Evolutionary conservation across 2,113 vertebrate genomes (phyloP), one percentile per base, ranked within the genome.

Genomic region (Microtus montanus): DNA sequence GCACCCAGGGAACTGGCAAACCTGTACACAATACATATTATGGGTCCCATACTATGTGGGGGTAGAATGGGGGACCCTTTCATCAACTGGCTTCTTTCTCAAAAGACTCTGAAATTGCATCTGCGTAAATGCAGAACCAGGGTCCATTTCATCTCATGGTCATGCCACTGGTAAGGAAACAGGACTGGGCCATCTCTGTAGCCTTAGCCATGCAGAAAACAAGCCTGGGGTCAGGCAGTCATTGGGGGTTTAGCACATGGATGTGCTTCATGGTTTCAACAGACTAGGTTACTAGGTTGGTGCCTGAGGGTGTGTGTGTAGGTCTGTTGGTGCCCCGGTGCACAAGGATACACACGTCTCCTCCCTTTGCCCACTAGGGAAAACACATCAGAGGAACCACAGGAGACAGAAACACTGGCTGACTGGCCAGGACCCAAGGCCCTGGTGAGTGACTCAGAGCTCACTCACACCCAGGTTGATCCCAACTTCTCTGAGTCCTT

Each of bases 241-340:
- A 41, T 28, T 8, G 2, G 24, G 54, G 5, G 10, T 24, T 30
- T 5, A 24, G 47, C 44, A 71, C 14, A 49, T 1, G 44, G 14
- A 0, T 63, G 26, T 33, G 20, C 78, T 41, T 41, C 78, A 44
- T 49, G 78, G 64, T 26, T 58, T 15, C 49, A 24, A 20, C 20
- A 83, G 68, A 33, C n/a, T 41, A 63, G 49, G 30, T 38, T 24
- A 33, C n/a, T 41, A 63, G 49, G 30, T 38, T 24, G 64, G 17
- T 70, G 4, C 15, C 9, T 0, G 22, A 28, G n/a, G 4, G 7
- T 30, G 38, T 1, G 70, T 4, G 33, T 15, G 52, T 6, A 41
- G 14, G 30, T 79, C 77, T 79, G 64, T 24, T 61, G 30, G 52
- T 33, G 33, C 22, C 24, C 38, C 28, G 38, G n/a, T 77, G 22